phyloP scores from a whole-genome alignment of 2,797 vertebrate species.

The Sebastes wilsoni region DNA sequence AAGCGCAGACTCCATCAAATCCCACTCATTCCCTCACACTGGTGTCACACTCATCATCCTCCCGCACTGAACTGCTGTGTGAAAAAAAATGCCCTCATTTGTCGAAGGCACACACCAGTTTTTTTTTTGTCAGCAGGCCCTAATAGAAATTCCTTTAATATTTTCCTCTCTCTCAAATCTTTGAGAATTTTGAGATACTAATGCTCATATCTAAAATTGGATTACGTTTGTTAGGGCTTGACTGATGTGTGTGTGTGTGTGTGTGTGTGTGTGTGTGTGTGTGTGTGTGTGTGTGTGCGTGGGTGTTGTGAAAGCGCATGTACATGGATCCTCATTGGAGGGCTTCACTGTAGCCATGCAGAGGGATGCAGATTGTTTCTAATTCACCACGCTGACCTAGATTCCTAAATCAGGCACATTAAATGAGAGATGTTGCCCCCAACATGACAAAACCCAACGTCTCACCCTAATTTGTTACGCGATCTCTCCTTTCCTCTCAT shows the following conservation, averaged over 20 bases:
- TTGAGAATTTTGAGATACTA: constrained; percentile 41
- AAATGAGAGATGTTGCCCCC: constrained; percentile 38
- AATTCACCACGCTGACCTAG: constrained; percentile 77
- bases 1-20: constrained; percentile 70
- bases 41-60: constrained; percentile 60
- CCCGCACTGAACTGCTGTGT: constrained; percentile 46
- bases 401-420: constrained; percentile 60
- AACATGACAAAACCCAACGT: constrained; percentile 3
- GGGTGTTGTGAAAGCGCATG: constrained; percentile 11
- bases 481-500: constrained; percentile 20
- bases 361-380: constrained; percentile 70
- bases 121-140: constrained; percentile 32
- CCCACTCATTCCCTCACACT: constrained; percentile 64
- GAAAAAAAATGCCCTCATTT: constrained; percentile 60
- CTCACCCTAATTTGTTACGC: constrained; percentile 19
- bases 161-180: constrained; percentile 48
- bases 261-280: not conserved
- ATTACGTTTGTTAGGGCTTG: constrained; percentile 45
- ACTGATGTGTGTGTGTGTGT: constrained; percentile 16
- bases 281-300: constrained; percentile 1
- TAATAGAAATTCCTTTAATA: constrained; percentile 62
- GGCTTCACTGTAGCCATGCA: constrained; percentile 62
- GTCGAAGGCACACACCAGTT: constrained; percentile 45
- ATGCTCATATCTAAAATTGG: constrained; percentile 61
- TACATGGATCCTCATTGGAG: constrained; percentile 42